Evolutionary conservation across 2,888 invertebrate genomes (phyloP).

Genomic region (Morinoia aosen): DNA sequence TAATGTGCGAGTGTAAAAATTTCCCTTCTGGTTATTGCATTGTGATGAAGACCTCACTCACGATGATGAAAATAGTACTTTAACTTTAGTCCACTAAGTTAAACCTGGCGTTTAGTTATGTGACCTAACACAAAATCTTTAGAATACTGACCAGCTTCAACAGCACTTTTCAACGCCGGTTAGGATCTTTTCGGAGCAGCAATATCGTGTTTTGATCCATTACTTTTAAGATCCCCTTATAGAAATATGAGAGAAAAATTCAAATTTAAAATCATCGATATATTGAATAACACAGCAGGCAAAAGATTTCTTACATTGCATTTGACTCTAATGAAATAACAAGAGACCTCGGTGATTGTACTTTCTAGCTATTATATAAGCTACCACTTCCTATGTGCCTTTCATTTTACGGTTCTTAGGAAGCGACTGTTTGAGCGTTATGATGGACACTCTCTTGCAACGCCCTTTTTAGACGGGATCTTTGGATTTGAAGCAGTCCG

Average conservation of each 20-base stretch:
- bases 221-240: neutral
- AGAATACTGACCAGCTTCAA: neutral
- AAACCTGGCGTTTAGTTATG: too few relatives aligned
- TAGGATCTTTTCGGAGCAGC: neutral
- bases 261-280: neutral
- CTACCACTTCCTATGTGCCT: neutral
- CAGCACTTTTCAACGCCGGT: neutral
- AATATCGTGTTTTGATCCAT: neutral
- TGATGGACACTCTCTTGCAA: neutral
- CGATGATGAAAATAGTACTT: too few relatives aligned
- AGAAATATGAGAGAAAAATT: neutral
- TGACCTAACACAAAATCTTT: too few relatives aligned
- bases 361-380: neutral
- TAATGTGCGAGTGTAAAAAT: too few relatives aligned
- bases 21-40: too few relatives aligned
- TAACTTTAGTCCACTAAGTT: too few relatives aligned
- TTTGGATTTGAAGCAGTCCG: neutral
- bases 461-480: neutral
- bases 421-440: neutral
- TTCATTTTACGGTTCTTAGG: neutral
- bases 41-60: too few relatives aligned
- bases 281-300: neutral
- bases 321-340: neutral
- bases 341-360: neutral
- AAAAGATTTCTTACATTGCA: neutral